Conservation (phyloP, 2,113 vertebrate genomes). For the Sprattus sprattus region DNA sequence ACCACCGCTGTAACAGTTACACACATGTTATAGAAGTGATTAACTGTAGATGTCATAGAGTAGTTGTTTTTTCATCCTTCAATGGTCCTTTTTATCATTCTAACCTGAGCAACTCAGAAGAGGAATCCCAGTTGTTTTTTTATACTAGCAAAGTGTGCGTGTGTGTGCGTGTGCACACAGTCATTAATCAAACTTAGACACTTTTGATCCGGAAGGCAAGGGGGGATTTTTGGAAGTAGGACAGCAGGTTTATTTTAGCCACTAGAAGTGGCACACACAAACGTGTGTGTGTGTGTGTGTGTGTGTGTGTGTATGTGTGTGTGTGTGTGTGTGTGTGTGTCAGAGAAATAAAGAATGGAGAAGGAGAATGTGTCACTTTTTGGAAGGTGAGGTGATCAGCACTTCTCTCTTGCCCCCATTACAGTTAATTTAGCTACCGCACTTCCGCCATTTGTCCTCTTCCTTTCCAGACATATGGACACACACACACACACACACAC, state of each 20-base stretch:
- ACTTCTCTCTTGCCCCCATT: neutral
- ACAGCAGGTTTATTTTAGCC: constrained; percentile 58
- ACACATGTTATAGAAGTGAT: too few relatives aligned
- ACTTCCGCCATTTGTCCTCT: too few relatives aligned
- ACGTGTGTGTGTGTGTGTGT: too few relatives aligned
- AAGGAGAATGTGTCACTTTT: neutral
- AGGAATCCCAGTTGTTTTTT: too few relatives aligned
- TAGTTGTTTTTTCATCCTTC: too few relatives aligned
- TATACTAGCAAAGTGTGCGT: neutral
- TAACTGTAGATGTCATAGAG: too few relatives aligned
- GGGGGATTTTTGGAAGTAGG: constrained; percentile 51
- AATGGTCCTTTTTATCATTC: too few relatives aligned
- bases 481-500: neutral
- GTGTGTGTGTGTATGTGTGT: too few relatives aligned
- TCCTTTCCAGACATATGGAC: too few relatives aligned
- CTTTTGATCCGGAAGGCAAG: constrained; percentile 28
- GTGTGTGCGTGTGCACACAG: neutral
- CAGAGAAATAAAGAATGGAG: neutral
- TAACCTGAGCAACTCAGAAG: too few relatives aligned
- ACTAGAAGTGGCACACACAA: constrained; percentile 49
- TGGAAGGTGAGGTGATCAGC: neutral
- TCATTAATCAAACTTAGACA: constrained; percentile 49
- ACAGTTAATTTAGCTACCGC: neutral
- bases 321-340: neutral
- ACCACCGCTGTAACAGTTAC: too few relatives aligned